A percentile compares a stretch with the other conserved stretches of the same genome.
Evolutionary conservation across 2,888 invertebrate species (phyloP).

Genomic region (Hylaea fasciaria): DNA sequence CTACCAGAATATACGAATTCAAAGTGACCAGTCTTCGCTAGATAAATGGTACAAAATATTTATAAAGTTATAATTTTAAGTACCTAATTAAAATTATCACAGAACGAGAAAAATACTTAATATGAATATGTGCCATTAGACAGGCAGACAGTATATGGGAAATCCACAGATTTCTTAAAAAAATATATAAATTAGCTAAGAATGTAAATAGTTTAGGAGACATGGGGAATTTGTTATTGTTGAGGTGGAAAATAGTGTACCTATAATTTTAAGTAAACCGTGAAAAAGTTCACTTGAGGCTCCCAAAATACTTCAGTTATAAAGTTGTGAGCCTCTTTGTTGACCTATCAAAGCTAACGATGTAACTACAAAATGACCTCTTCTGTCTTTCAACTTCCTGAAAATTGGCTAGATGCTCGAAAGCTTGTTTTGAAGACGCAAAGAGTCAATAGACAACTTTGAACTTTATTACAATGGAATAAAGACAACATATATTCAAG

Average conservation of each 20-base stretch:
- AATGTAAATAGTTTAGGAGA: conserved; percentile 36
- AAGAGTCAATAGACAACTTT: conserved; percentile 5
- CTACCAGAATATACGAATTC: conserved; percentile 6
- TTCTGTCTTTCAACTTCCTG: too few species aligned
- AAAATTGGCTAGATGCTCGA: too few species aligned
- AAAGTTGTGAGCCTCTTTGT: too few species aligned
- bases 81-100: conserved; percentile 31
- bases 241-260: background rate
- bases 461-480: conserved; percentile 5
- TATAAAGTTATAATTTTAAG: conserved; percentile 39
- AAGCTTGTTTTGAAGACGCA: too few species aligned
- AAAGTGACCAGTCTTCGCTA: conserved; percentile 36
- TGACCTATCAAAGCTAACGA: too few species aligned
- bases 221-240: conserved; percentile 5
- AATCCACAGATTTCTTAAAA: conserved; percentile 35
- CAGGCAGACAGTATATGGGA: conserved; percentile 59
- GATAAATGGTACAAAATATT: conserved; percentile 76
- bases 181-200: conserved; percentile 21
- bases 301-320: background rate
- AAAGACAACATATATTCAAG: conserved; percentile 8
- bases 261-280: background rate
- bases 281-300: background rate
- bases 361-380: too few species aligned
- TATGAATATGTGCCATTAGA: conserved; percentile 74
- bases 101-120: conserved; percentile 47